Conservation (phyloP, 1,140 invertebrate species). For the Lordiphosa mommai region DNA sequence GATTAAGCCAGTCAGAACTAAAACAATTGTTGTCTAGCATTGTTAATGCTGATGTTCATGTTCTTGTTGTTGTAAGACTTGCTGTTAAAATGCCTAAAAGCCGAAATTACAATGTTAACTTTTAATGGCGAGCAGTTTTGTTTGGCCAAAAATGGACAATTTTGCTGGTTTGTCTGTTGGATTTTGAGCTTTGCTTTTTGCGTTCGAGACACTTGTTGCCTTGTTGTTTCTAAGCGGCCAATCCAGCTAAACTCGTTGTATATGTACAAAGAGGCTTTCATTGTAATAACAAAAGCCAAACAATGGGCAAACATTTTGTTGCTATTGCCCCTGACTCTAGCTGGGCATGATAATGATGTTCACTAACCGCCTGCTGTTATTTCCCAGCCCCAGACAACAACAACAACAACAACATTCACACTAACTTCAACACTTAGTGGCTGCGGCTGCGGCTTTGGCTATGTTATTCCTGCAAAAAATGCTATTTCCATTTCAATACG, state of each 20-base stretch:
- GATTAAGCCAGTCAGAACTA: no score
- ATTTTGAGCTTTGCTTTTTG: not conserved
- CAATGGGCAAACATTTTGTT: conserved; percentile 53
- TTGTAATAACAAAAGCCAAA: conserved; percentile 69
- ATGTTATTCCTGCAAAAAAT: conserved; percentile 40
- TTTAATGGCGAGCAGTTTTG: conserved; percentile 63
- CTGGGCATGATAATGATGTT: conserved; percentile 68
- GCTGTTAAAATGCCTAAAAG: conserved; percentile 20
- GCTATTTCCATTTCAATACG: conserved; percentile 72
- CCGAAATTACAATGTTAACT: conserved; percentile 44
- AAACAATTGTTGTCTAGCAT: no score
- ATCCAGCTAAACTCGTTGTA: conserved; percentile 24
- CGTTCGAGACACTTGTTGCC: conserved; percentile 52
- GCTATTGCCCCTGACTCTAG: conserved; percentile 37
- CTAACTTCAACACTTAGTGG: conserved; percentile 59
- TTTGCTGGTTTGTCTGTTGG: conserved; percentile 15
- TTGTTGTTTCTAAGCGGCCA: conserved; percentile 3
- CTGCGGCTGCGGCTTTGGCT: conserved; percentile 12
- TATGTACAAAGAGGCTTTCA: conserved; percentile 68
- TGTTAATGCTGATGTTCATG: no score
- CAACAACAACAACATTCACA: conserved; percentile 53
- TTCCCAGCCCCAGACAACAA: conserved; percentile 1
- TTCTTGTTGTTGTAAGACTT: conserved; percentile 8
- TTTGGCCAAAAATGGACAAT: conserved; percentile 67
- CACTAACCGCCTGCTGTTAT: conserved; percentile 27